These are phyloP conservation scores for Acanthis flammea DNA, from an alignment of 2,797 vertebrate species.

Conservation along the genomic window DNA sequence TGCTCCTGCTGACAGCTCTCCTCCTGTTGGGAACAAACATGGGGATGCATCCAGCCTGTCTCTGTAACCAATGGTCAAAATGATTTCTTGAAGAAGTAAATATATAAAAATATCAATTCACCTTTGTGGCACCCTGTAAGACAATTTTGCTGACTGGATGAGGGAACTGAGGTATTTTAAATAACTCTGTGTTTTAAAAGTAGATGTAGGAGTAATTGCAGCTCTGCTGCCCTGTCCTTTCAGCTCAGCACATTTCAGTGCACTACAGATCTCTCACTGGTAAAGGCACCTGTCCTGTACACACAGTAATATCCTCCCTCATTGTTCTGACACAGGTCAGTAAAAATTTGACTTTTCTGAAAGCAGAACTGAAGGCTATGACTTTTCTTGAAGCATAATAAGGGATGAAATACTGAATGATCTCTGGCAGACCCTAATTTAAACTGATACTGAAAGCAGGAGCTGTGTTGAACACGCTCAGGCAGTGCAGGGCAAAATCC, in stretches of 20 bases:
- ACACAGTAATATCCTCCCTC: not conserved
- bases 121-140: not conserved
- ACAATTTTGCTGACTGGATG: not conserved
- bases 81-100: not conserved
- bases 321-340: conserved; percentile 20
- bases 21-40: conserved; percentile 72
- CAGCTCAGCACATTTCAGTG: not conserved
- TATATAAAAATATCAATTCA: not conserved
- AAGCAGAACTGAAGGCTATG: not conserved
- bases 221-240: not conserved
- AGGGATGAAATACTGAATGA: not conserved
- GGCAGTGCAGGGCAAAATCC: not conserved
- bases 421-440: not conserved
- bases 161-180: not conserved
- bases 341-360: not conserved
- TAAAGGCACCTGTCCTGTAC: not conserved
- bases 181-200: not conserved
- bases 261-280: not conserved
- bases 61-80: not conserved
- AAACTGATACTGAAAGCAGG: not conserved
- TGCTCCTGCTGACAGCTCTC: conserved; percentile 87
- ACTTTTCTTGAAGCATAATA: not conserved
- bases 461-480: not conserved
- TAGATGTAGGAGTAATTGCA: not conserved
- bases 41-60: not conserved